phyloP scores from a whole-genome alignment of 2,113 vertebrate genomes.

The Miniopterus natalensis region DNA sequence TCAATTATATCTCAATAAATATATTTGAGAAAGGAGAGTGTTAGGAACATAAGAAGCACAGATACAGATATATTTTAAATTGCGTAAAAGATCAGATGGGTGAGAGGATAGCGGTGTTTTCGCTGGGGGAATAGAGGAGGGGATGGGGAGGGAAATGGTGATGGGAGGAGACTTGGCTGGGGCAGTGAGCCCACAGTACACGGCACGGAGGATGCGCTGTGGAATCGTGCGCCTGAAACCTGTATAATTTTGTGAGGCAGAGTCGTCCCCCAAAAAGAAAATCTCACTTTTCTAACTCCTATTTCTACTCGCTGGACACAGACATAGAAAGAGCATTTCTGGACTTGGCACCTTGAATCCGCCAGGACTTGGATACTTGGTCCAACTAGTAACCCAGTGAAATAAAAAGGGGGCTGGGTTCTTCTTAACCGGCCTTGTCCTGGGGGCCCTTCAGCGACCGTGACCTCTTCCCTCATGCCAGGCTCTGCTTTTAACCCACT shows the following conservation, averaged over 20 bases:
- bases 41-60: not conserved
- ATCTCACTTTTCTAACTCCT: not conserved
- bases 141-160: not conserved
- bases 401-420: not conserved
- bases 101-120: no score
- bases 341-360: not conserved
- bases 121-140: not conserved
- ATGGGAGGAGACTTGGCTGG: not conserved
- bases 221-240: not conserved
- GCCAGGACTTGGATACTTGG: not conserved
- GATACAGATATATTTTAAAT: not conserved
- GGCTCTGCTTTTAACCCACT: no score
- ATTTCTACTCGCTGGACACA: not conserved
- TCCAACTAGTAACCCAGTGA: not conserved
- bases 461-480: not conserved
- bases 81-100: not conserved
- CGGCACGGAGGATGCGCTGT: not conserved
- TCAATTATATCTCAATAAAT: not conserved
- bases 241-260: not conserved
- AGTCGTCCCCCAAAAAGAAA: not conserved
- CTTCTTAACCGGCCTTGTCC: not conserved
- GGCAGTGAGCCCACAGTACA: not conserved
- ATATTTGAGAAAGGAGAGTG: not conserved
- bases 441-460: rapidly evolving
- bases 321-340: not conserved